A percentile compares a stretch with the other conserved stretches of the same genome.
Conservation (phyloP, 2,888 invertebrate species). For the Clistopyga incitator region DNA sequence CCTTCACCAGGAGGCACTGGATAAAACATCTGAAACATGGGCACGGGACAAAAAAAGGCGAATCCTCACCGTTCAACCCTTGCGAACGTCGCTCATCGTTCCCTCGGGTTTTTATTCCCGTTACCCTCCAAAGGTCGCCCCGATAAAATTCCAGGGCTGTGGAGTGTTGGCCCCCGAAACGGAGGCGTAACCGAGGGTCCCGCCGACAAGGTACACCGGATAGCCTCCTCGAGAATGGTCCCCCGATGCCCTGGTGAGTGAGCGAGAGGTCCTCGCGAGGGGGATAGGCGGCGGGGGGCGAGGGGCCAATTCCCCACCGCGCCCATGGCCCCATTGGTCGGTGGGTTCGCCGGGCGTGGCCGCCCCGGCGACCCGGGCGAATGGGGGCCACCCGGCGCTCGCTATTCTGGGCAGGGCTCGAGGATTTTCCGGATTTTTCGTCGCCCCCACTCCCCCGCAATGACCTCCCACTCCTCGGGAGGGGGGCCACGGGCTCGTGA, state of each 20-base stretch:
- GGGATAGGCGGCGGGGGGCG: constrained; percentile 62
- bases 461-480: constrained; percentile 24
- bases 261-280: constrained; percentile 35
- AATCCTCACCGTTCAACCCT: constrained; percentile 26
- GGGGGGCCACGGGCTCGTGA: too few relatives aligned
- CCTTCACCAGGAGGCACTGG: not conserved
- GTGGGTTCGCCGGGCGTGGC: constrained; percentile 58
- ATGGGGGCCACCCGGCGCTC: constrained; percentile 20
- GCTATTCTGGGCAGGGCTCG: constrained; percentile 53
- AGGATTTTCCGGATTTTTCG: constrained; percentile 69
- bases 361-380: constrained; percentile 40
- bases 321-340: constrained; percentile 53
- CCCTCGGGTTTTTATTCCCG: not conserved
- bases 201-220: constrained; percentile 60
- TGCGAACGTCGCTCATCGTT: not conserved
- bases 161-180: not conserved
- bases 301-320: constrained; percentile 53
- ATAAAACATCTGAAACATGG: too few relatives aligned
- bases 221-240: constrained; percentile 37
- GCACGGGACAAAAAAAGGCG: not conserved
- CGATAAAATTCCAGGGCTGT: constrained; percentile 9
- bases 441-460: constrained; percentile 48
- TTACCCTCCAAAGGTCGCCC: not conserved
- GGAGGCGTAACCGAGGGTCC: constrained; percentile 54
- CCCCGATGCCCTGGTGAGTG: constrained; percentile 25